Evolutionary conservation across 2,797 vertebrate species (phyloP).

Genomic region (Tadarida brasiliensis): DNA sequence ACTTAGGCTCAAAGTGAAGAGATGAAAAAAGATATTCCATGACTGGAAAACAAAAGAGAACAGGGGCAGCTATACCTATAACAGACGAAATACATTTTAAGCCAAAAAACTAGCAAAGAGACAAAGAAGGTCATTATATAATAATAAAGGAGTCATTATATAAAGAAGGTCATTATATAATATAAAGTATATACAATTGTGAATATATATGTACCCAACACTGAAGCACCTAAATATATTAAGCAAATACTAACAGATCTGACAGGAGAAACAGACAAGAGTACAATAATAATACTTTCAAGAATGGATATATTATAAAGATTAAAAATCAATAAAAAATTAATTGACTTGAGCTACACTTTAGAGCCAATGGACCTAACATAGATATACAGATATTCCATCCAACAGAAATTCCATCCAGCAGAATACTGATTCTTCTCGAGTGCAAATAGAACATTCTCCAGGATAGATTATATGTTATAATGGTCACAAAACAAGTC

Average conservation of each 20-base stretch:
- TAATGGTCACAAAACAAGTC: neutral
- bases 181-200: neutral
- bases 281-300: neutral
- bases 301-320: neutral
- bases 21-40: neutral
- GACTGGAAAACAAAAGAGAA: neutral
- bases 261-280: neutral
- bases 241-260: neutral
- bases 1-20: neutral
- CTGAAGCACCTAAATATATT: neutral
- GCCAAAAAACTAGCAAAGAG: neutral
- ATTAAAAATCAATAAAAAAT: neutral
- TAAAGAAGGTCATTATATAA: too few relatives aligned
- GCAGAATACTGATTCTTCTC: neutral
- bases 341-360: neutral
- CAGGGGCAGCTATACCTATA: neutral
- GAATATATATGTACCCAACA: neutral
- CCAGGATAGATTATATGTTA: neutral
- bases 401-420: neutral
- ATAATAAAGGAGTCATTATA: neutral
- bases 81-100: neutral
- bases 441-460: neutral
- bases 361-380: neutral
- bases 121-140: neutral
- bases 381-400: neutral